These are phyloP conservation scores for Paelopatides confundens DNA, from an alignment of 53 echinoderm and acorn worm genomes.

Conservation along the genomic window DNA sequence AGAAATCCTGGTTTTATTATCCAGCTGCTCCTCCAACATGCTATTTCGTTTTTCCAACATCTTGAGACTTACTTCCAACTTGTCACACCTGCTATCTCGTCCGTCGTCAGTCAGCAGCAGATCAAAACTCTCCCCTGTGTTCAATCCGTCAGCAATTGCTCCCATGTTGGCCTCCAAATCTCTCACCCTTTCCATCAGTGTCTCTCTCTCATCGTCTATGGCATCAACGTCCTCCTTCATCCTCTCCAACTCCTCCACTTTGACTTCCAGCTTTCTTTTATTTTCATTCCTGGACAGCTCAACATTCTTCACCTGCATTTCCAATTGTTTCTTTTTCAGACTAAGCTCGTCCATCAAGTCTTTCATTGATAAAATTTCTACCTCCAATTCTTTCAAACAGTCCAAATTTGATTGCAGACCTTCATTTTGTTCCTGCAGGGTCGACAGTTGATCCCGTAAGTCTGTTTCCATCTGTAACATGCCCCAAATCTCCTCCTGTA, in stretches of 20 bases:
- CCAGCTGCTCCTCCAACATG: slow-evolving; percentile 27
- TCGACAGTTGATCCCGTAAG: slow-evolving; percentile 22
- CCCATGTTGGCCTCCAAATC: slow-evolving; percentile 11
- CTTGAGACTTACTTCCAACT: slow-evolving; percentile 11
- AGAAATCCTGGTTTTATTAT: slow-evolving; percentile 41
- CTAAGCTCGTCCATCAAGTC: neutral
- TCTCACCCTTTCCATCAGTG: slow-evolving; percentile 47
- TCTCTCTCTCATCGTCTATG: slow-evolving; percentile 35
- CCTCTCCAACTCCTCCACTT: slow-evolving; percentile 25
- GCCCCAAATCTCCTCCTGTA: slow-evolving; percentile 42
- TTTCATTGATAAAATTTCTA: neutral
- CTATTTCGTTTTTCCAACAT: slow-evolving; percentile 15
- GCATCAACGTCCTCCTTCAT: slow-evolving; percentile 10
- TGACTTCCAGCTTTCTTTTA: slow-evolving; percentile 33
- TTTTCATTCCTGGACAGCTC: slow-evolving; percentile 33
- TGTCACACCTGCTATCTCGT: neutral
- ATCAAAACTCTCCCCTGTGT: neutral
- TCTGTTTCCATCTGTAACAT: slow-evolving; percentile 29
- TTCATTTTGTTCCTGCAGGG: slow-evolving; percentile 9
- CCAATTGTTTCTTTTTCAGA: slow-evolving; percentile 16
- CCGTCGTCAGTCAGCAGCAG: neutral
- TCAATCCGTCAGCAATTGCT: neutral
- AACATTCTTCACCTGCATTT: neutral
- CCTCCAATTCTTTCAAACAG: slow-evolving; percentile 31
- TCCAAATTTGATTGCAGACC: slow-evolving; percentile 23